Conservation (phyloP, 2,797 vertebrate species). For the Neosilurus hyrtlii region DNA sequence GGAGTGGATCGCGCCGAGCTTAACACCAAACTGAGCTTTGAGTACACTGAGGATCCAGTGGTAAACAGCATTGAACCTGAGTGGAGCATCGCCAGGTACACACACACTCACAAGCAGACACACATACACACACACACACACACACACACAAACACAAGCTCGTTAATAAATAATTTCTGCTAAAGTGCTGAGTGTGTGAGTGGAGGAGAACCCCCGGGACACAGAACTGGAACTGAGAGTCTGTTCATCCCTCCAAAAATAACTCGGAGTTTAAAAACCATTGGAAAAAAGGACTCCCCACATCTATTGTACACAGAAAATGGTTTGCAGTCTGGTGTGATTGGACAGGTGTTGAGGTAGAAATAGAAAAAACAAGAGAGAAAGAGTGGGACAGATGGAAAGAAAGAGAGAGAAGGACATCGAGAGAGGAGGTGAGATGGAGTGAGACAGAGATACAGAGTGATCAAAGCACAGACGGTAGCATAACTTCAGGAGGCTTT, state of each 20-base stretch:
- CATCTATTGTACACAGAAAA: too few species aligned
- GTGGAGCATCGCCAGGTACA: constrained; percentile 94
- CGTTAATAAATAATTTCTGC: not conserved
- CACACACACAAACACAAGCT: not conserved
- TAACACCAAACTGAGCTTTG: constrained; percentile 80
- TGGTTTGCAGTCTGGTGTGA: not conserved
- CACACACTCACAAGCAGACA: not conserved
- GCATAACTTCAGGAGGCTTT: constrained; percentile 63
- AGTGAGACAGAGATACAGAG: constrained; percentile 26
- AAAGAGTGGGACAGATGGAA: not conserved
- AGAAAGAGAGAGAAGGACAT: not conserved
- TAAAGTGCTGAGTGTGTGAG: not conserved
- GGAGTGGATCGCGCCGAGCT: constrained; percentile 84
- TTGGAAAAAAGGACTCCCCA: too few species aligned
- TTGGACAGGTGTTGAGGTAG: not conserved
- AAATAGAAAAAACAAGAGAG: not conserved
- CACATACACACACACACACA: not conserved
- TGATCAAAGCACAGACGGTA: constrained; percentile 57
- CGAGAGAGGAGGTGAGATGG: too few species aligned
- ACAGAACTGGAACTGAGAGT: not conserved
- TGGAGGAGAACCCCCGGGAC: not conserved
- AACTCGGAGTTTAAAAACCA: not conserved
- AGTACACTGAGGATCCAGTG: constrained; percentile 92
- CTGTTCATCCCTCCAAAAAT: not conserved
- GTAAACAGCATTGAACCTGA: constrained; percentile 91